Evolutionary conservation across 2,113 vertebrate species (phyloP).

Genomic region (Camelus bactrianus): DNA sequence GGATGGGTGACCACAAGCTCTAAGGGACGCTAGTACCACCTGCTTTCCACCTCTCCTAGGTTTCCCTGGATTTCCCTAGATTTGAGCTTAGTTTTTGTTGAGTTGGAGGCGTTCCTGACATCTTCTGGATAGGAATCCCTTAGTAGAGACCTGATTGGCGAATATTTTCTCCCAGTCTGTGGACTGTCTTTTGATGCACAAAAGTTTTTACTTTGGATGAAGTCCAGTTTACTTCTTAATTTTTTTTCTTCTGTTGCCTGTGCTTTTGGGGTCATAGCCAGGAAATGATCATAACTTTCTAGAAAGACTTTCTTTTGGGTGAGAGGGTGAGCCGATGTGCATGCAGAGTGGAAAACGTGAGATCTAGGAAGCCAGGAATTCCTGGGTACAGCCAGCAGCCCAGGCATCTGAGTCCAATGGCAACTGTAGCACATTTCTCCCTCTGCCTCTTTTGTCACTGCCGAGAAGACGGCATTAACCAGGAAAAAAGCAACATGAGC

Average conservation of each 20-base stretch:
- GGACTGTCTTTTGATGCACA: background rate
- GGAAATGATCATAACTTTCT: fast-evolving
- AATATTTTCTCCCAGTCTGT: background rate
- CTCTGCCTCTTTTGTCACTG: fast-evolving
- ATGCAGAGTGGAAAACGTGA: background rate
- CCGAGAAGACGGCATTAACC: fast-evolving
- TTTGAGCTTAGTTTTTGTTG: too few species aligned
- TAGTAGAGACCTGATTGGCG: background rate
- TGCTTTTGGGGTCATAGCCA: background rate
- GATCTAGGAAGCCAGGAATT: background rate
- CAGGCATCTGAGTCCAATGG: too few species aligned
- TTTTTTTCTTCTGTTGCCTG: background rate
- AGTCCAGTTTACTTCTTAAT: background rate
- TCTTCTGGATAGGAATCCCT: fast-evolving
- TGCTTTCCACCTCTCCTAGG: too few species aligned
- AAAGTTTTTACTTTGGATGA: background rate
- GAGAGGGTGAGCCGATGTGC: fast-evolving
- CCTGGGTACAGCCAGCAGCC: fast-evolving
- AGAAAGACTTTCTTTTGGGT: background rate
- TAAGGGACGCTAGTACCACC: too few species aligned
- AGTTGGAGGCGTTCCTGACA: too few species aligned
- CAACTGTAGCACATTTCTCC: fast-evolving
- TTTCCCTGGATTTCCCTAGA: too few species aligned
- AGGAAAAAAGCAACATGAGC: fast-evolving
- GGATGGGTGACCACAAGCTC: too few species aligned